Evolutionary conservation across 2,113 vertebrate genomes (phyloP), one percentile per base, ranked within the genome.

Genomic region (Takifugu flavidus): DNA sequence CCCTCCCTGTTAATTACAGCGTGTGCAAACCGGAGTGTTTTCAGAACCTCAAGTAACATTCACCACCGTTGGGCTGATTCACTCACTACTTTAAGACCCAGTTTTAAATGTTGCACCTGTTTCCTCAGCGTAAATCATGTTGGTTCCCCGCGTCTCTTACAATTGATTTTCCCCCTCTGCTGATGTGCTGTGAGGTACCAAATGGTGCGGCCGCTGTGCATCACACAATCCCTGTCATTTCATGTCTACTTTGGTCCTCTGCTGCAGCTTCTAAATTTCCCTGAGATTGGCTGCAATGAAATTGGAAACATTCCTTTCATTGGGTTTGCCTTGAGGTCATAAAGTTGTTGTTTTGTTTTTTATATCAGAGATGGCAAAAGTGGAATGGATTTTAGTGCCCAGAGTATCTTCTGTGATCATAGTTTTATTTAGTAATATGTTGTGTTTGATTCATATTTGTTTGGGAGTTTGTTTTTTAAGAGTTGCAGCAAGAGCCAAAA

Each of bases 291-390:
- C 62, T 62, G 60, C 60, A 49, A 67, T 26, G 12, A 65, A 76
- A 75, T 77, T 45, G 59, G 45, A 79, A 79, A 67, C 51, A 60
- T 34, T 75, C 61, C 56, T 71, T 73, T 73, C 70, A 72, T 65
- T 73, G 50, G 26, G 1, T 53, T 47, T 73, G 53, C 42, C 70
- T 69, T 14, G 39, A 72, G 54, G 46, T 61, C 45, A 54, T 45
- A 6, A 28, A 49, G 20, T 11, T 25, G 28, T 54, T 39, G 31
- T 34, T 34, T 34, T 39, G 7, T 39, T 39, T 39, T 39, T 39
- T 39, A 10, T 39, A 39, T 11, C 34, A 39, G 34, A 39, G 34
- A 39, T 39, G 34, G 29, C 8, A 3, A 39, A 6, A 39, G 34
- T 39, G 34, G 8, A 70, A 66, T 29, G 20, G 29, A 56, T 59